These are phyloP conservation scores for Meleagris gallopavo DNA, from an alignment of 2,113 vertebrate species.

Conservation along the genomic window DNA sequence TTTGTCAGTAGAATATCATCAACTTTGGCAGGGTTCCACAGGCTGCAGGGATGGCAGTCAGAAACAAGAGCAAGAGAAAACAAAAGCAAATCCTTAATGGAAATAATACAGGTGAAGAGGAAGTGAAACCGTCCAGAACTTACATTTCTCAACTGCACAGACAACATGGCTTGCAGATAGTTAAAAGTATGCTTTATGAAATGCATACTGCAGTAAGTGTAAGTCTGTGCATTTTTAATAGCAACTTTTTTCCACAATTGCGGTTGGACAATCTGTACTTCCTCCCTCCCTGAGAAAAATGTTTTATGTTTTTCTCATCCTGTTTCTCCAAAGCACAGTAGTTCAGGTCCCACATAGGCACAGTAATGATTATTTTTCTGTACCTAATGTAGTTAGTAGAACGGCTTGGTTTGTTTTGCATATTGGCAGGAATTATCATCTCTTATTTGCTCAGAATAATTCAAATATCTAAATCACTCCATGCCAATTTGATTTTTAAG, in stretches of 20 bases:
- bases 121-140: neutral
- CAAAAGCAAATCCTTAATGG: neutral
- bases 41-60: neutral
- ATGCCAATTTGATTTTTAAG: neutral
- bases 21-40: neutral
- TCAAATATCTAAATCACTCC: neutral
- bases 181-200: neutral
- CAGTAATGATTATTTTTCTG: neutral
- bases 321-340: neutral
- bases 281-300: neutral
- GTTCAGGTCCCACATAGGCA: neutral
- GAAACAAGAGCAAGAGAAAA: neutral
- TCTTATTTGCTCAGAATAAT: neutral
- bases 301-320: neutral
- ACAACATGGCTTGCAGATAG: neutral
- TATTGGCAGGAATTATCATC: neutral
- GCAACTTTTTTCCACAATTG: neutral
- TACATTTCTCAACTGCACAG: neutral
- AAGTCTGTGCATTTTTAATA: neutral
- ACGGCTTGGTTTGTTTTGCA: neutral
- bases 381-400: neutral
- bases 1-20: neutral
- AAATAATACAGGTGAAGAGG: neutral
- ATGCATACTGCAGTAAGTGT: neutral
- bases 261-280: neutral